Evolutionary conservation across 2,888 invertebrate species (phyloP), one percentile per base, ranked within the genome.

Genomic region (Belgica antarctica): DNA sequence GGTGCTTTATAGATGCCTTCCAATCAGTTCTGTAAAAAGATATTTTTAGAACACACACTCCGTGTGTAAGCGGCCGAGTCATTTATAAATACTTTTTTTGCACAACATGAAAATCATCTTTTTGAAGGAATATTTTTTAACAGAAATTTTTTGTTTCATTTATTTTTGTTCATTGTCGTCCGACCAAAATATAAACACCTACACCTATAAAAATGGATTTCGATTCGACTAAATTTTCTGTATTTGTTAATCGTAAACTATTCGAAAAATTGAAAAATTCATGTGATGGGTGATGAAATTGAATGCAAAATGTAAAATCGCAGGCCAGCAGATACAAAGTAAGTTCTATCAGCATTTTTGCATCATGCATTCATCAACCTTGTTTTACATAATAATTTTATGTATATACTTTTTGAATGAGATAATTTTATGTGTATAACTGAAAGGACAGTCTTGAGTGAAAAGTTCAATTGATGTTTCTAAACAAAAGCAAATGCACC

Each of bases 311-410:
- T 52, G 52, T 52, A 46, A 46, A 65, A 65, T 66, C 65, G 25
- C 31, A 66, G 66, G 52, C 41, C 27, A 27, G 47, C 66, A 52
- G 52, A 52, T 10, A 10, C 66, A 66, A 46, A 66, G 66, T 66
- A 66, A 66, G 66, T 66, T 22, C 27, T 28, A 47, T 36, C 27
- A 27, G 28, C 25, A 61, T 15, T 47, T 41, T 63, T 46, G 36
- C 47, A 47, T 25, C 17, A 47, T 66, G 22, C 47, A 52, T 31
- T 66, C 47, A 66, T 52, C 52, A 52, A 25, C 15, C 34, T 74
- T 74, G 71, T 71, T 72, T 74, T 74, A 72, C 72, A 73, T 73
- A 27, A 52, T 47, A 41, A 17, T 28, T 63, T 47, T 47, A 22
- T 31, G 36, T 24, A 34, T 22, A 24, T 63, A 19, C 24, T 63